Evolutionary conservation across 2,113 vertebrate species (phyloP), one percentile per base, ranked within the genome.

Genomic region (Alouatta palliata): DNA sequence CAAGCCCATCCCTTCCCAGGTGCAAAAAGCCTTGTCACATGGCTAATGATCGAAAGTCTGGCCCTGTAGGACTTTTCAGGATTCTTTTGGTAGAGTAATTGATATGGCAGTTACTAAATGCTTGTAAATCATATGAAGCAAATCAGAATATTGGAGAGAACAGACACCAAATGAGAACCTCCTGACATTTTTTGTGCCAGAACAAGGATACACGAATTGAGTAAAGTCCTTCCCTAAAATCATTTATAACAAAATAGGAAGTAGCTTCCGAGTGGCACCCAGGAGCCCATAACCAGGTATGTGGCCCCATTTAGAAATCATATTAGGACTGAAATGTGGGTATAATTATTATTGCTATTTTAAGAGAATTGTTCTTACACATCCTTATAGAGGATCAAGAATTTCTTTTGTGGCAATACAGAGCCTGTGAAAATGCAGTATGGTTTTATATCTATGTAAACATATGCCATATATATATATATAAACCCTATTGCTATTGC

Each of bases 361-460:
- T 95, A 89, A 95, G 58, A 80, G 47, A 71, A 45, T 64, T 94
- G 70, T 54, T 87, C 21, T 90, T 54, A 80, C 61, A 88, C 73
- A 56, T 54, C 32, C 8, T 56, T 43, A 52, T 10, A 66, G 58
- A 79, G 49, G 61, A 40, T 21, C 43, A 82, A 77, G 43, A 70
- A 61, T 79, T 83, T 58, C 32, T 87, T 87, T 52, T 80, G 61
- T 52, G 80, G 68, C 27, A 83, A 61, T 16, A 35, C 16, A 40
- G 79, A 91, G 43, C 58, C n/a, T 56, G 30, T 83, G 40, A 77
- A 95, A 92, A 92, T 43, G 43, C 66, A 68, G 2, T 37, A 4
- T 80, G 77, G 61, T 64, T 14, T 64, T 64, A 64, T 64, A 64
- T 64, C 61, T 64, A 30, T 14, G 32, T 32, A 64, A 64, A 64